Evolutionary conservation across 2,888 invertebrate genomes (phyloP).

Genomic region (Thumatha senex): DNA sequence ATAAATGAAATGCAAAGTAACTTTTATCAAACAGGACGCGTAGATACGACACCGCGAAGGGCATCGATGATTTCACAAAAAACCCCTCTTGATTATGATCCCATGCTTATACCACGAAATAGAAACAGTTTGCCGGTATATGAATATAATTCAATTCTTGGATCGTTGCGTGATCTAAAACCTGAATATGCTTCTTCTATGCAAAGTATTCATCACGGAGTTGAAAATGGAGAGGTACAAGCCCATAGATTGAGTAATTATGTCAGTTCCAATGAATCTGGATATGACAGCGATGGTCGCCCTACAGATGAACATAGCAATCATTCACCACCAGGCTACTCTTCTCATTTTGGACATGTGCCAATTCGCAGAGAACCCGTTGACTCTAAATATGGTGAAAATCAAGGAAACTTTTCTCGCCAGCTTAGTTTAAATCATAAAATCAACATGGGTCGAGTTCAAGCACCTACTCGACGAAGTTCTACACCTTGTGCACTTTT

Average conservation of each 20-base stretch:
- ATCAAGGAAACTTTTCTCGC: slow-evolving; percentile 67
- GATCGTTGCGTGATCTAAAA: slow-evolving; percentile 70
- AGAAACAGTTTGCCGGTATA: slow-evolving; percentile 79
- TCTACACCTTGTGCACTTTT: slow-evolving; percentile 77
- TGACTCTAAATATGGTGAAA: slow-evolving; percentile 53
- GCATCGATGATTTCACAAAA: slow-evolving; percentile 78
- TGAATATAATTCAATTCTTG: slow-evolving; percentile 68
- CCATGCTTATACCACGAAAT: slow-evolving; percentile 77
- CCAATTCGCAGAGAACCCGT: slow-evolving; percentile 50
- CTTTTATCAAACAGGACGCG: slow-evolving; percentile 54
- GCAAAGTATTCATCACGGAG: slow-evolving; percentile 81
- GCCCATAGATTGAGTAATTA: slow-evolving; percentile 87
- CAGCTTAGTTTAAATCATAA: slow-evolving; percentile 76
- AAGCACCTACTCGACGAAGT: slow-evolving; percentile 70
- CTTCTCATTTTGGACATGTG: slow-evolving; percentile 67
- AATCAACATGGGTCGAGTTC: slow-evolving; percentile 69
- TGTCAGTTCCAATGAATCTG: slow-evolving; percentile 92
- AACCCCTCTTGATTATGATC: slow-evolving; percentile 72
- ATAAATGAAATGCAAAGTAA: slow-evolving; percentile 67
- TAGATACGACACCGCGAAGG: slow-evolving; percentile 65
- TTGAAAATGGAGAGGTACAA: slow-evolving; percentile 82
- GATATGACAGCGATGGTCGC: slow-evolving; percentile 91
- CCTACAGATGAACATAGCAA: slow-evolving; percentile 81
- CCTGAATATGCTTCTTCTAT: slow-evolving; percentile 70
- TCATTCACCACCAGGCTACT: slow-evolving; percentile 81